Base-by-base conservation (phyloP, 1,140 invertebrate genomes). In the Batillaria attramentaria region DNA sequence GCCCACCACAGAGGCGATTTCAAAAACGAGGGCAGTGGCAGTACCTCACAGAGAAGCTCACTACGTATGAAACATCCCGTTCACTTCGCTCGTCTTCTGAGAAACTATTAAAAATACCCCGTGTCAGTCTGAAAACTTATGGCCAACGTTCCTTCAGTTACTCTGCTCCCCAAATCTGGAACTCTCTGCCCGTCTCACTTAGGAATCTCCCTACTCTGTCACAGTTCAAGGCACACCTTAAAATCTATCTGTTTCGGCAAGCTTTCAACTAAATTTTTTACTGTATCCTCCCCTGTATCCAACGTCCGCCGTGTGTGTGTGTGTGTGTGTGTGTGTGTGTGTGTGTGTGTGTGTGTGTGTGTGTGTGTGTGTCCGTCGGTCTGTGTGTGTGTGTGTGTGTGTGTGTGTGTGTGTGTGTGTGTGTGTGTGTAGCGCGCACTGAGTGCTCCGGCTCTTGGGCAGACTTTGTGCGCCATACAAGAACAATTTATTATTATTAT, bases 401-500 rank as follows among this genome's bases (percentile, higher is more conserved):
- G 57, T 62, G 57, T 62, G 57, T 62, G 57, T 62, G 57, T 62
- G 57, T 62, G 57, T 62, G 57, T 62, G 57, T 62, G 57, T 62
- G 57, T 62, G 57, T 62, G 57, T 62, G 57, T 62, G 57, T 62
- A 28, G 57, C n/a, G 57, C 31, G 57, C 31, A 28, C n/a, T 62
- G 57, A 8, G 57, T 62, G 57, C n/a, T 18, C 31, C 20, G 6
- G 57, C 31, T 18, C n/a, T 18, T 62, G 57, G 6, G 57, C 31
- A 28, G 6, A 28, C 31, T 13, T 13, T 16, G 8, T n/a, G 8
- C 31, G 20, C 28, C 20, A n/a, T 62, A 24, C n/a, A 62, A 2
- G 1, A 28, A 8, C 57, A 62, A 62, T 20, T 6, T 8, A 8
- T 62, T 1, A n/a, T 62, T 62, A 8, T 62, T 62, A n/a, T 8